Evolutionary conservation across 2,888 invertebrate species (phyloP), one percentile per base, ranked within the genome.

Genomic region (Aphidius colemani): DNA sequence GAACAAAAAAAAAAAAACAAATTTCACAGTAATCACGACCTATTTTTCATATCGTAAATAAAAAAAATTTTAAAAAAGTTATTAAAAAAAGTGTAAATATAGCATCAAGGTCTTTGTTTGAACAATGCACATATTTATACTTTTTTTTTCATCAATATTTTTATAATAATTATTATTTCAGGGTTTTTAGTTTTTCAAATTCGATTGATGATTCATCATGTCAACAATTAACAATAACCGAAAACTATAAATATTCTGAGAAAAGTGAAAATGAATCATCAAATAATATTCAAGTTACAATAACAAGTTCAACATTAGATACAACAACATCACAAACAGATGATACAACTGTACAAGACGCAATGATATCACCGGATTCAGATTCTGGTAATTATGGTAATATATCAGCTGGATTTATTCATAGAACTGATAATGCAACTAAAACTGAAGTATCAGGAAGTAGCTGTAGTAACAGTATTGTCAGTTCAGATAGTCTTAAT

Each of bases 341-440:
- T 41, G 79, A 79, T 53, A 78, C 78, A 9, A 81, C 79, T 0
- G 79, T 80, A 59, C 74, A 75, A 53, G 81, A 81, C 45, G 73
- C 74, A 0, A 72, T 79, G 56, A 76, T 79, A 49, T 81, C 81
- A 7, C 79, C 81, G 0, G 81, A 81, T 51, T 76, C 78, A 6
- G 81, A 81, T 62, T 78, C 78, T 0, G 63, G 72, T 7, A 73
- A 71, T 13, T 78, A 77, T 8, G 68, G 67, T 48, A 76, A 76
- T 53, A 56, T 71, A 3, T 78, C 74, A 3, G 68, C 73, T 53
- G 64, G 69, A 50, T 53, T 72, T 18, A 64, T 69, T 30, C 70
- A 71, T 39, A 65, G 61, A 41, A 67, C 61, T 30, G 72, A 72
- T n/a, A 69, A 68, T 10, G 70, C 62, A 58, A 64, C 60, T 7